These are phyloP conservation scores for Agelaius phoeniceus DNA, from an alignment of 2,113 vertebrate genomes.

Conservation along the genomic window DNA sequence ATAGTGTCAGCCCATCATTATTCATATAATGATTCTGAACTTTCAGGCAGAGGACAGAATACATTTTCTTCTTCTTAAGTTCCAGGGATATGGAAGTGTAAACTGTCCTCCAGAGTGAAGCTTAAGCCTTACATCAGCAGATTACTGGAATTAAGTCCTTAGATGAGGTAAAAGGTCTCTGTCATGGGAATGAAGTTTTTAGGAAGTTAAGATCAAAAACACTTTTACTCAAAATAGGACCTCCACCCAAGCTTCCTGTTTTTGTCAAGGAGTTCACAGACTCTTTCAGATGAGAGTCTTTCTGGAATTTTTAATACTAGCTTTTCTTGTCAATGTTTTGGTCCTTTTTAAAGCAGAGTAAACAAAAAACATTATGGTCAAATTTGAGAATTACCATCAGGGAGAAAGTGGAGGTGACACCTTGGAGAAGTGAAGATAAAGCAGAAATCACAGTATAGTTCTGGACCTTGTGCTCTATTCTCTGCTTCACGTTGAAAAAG, in stretches of 20 bases:
- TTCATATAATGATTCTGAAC: background rate
- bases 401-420: background rate
- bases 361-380: background rate
- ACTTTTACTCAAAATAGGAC: background rate
- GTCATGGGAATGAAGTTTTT: background rate
- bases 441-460: background rate
- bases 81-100: background rate
- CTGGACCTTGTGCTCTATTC: background rate
- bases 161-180: background rate
- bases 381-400: background rate
- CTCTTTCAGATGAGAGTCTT: background rate
- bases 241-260: background rate
- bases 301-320: background rate
- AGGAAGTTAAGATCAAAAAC: background rate
- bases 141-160: slow-evolving; percentile 1
- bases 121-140: background rate
- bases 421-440: background rate
- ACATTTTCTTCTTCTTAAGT: background rate
- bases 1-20: background rate
- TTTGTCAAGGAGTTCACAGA: background rate
- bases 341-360: background rate
- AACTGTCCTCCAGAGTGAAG: background rate
- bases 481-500: background rate
- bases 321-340: background rate
- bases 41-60: background rate